phyloP scores from a whole-genome alignment of 2,888 invertebrate species.

The Metallyticus violacea region DNA sequence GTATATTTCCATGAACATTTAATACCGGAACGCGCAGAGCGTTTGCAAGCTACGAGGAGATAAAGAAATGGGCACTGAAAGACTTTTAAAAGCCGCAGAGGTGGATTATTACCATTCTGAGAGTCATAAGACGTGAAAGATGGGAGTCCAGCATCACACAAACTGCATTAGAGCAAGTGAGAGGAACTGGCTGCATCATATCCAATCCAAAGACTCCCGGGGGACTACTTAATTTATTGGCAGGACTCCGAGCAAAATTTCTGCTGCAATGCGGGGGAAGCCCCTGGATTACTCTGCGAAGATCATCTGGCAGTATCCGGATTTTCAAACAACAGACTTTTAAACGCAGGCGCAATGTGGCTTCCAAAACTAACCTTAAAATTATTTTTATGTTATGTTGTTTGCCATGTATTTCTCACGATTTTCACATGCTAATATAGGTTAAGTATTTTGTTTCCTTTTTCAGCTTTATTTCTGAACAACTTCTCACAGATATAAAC shows the following conservation, averaged over 20 bases:
- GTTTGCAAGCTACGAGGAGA: not conserved
- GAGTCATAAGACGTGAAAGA: not conserved
- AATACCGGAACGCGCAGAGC: not conserved
- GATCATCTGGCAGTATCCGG: not conserved
- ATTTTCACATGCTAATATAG: too few species aligned
- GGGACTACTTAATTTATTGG: not conserved
- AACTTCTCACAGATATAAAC: too few species aligned
- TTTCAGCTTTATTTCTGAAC: too few species aligned
- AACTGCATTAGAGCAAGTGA: not conserved
- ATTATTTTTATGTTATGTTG: too few species aligned
- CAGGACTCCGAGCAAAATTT: not conserved
- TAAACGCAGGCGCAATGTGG: not conserved
- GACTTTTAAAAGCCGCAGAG: not conserved
- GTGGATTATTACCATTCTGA: not conserved
- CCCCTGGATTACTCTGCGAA: not conserved
- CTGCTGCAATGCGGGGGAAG: not conserved
- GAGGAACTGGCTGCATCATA: too few species aligned
- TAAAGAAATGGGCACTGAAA: not conserved
- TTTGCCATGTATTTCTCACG: too few species aligned
- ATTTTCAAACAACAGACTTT: too few species aligned
- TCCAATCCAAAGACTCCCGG: too few species aligned
- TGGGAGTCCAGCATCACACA: too few species aligned
- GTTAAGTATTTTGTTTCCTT: too few species aligned
- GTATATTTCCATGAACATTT: not conserved
- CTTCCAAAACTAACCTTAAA: not conserved